These are phyloP conservation scores for Eurosta solidaginis DNA, from an alignment of 1,140 invertebrate genomes.

Conservation along the genomic window DNA sequence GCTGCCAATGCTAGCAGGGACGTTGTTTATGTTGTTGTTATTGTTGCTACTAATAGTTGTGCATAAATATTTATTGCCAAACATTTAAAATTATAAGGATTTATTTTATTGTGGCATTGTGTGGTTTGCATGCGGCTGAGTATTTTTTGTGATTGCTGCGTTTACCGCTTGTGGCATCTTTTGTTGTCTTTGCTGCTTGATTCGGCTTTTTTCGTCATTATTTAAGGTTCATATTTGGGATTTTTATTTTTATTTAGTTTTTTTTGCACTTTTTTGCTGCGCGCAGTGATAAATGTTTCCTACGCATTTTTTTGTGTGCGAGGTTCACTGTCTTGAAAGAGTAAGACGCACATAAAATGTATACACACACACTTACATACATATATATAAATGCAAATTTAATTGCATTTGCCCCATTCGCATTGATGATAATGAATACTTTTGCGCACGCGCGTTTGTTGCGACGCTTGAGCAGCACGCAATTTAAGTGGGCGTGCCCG, in stretches of 20 bases:
- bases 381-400: slow-evolving; percentile 58
- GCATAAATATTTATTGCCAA: slow-evolving; percentile 30
- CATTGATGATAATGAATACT: slow-evolving; percentile 32
- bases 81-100: slow-evolving; percentile 31
- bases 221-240: background rate
- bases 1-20: background rate
- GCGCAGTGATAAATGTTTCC: slow-evolving; percentile 59
- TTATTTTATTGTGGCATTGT: slow-evolving; percentile 33
- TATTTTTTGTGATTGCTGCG: background rate
- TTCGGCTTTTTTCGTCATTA: background rate
- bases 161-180: background rate
- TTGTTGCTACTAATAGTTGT: slow-evolving; percentile 8
- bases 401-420: slow-evolving; percentile 43
- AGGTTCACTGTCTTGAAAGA: background rate
- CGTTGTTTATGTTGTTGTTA: background rate
- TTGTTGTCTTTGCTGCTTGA: background rate
- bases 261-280: background rate
- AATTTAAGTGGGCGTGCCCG: slow-evolving; percentile 58
- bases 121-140: background rate
- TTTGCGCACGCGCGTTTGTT: background rate
- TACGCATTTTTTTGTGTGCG: slow-evolving; percentile 41
- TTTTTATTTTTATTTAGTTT: background rate
- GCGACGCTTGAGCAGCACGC: slow-evolving; percentile 41
- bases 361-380: background rate
- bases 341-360: no score